phyloP scores from a whole-genome alignment of 1,140 invertebrate genomes.

The Drosophila tani region DNA sequence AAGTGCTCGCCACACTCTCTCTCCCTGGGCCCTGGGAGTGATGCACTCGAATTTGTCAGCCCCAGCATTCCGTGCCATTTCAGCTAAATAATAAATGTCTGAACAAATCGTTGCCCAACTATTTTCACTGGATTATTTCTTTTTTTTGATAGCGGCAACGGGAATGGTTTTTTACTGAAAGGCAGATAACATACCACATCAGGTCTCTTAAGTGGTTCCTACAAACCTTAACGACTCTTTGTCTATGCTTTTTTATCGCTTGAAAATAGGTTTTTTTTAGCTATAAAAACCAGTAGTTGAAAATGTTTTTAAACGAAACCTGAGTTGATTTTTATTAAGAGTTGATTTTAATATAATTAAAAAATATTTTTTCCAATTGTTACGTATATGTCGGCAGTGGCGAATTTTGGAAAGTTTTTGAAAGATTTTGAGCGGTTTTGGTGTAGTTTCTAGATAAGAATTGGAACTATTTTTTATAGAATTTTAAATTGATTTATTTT shows the following conservation, averaged over 20 bases:
- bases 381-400: no score
- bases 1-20: conserved; percentile 23
- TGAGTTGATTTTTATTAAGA: background rate
- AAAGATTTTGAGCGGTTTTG: no score
- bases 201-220: background rate
- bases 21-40: conserved; percentile 11
- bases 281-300: no score
- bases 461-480: no score
- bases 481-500: no score
- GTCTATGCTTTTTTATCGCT: background rate
- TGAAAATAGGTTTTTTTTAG: background rate
- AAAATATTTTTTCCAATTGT: no score
- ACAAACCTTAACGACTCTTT: background rate
- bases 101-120: conserved; percentile 3
- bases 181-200: background rate
- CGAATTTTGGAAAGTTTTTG: no score
- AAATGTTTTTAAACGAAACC: background rate
- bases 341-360: no score
- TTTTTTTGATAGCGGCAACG: background rate
- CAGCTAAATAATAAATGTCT: conserved; percentile 35
- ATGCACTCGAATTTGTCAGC: conserved; percentile 58
- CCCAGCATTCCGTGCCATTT: conserved; percentile 3
- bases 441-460: no score
- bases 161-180: background rate
- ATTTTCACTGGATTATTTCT: background rate